These are phyloP conservation scores for Tympanoctomys barrerae DNA, from an alignment of 2,797 vertebrate species.

Conservation along the genomic window DNA sequence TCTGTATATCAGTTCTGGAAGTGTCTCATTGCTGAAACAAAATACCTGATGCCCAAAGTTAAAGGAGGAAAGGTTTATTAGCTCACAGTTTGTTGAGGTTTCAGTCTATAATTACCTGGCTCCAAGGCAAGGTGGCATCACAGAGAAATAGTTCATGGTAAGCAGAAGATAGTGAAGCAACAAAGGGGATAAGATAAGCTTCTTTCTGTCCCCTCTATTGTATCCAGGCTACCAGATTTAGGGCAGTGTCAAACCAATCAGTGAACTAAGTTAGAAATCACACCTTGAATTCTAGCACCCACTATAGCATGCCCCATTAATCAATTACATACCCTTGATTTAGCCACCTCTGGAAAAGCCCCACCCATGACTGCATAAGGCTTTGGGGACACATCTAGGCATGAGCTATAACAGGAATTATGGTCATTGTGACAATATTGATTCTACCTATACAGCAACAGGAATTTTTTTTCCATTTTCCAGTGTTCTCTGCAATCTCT, in stretches of 20 bases:
- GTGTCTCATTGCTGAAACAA: not conserved
- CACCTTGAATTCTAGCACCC: not conserved
- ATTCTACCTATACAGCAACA: not conserved
- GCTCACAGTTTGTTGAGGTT: not conserved
- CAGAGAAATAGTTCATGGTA: not conserved
- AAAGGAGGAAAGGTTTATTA: not conserved
- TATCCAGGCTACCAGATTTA: not conserved
- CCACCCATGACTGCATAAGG: not conserved
- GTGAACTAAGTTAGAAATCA: not conserved
- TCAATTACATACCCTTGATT: not conserved
- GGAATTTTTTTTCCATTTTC: not conserved
- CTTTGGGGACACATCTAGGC: not conserved
- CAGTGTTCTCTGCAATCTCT: not conserved
- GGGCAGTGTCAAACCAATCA: not conserved
- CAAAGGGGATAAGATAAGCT: not conserved
- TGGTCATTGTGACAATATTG: not conserved
- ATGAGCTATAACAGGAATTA: not conserved
- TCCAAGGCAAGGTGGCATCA: not conserved
- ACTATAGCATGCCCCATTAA: not conserved
- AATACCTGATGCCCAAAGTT: not conserved
- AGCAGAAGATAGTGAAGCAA: not conserved
- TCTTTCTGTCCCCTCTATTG: not conserved
- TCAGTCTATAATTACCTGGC: not conserved
- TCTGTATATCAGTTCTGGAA: not conserved
- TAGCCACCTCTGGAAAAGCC: not conserved